These are phyloP conservation scores for Lasioglossum pauxillum DNA, from an alignment of 2,888 invertebrate genomes.

Conservation along the genomic window DNA sequence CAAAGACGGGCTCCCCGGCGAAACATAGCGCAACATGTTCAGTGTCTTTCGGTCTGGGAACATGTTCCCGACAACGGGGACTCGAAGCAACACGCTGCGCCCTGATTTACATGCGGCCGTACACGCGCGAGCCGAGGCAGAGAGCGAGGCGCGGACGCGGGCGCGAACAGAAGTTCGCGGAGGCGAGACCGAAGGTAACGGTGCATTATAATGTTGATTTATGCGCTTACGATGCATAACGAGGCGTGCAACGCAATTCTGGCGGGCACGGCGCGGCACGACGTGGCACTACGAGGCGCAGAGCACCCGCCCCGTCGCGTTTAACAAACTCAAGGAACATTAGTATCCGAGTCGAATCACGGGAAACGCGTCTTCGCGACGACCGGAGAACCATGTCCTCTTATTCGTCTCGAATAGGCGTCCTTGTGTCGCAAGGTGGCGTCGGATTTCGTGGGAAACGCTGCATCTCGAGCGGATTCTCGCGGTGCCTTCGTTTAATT, in stretches of 20 bases:
- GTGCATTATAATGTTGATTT: slow-evolving; percentile 64
- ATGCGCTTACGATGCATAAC: slow-evolving; percentile 62
- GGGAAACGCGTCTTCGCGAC: slow-evolving; percentile 40
- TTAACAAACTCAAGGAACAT: slow-evolving; percentile 59
- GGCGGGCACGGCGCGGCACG: slow-evolving; percentile 12
- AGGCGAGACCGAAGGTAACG: slow-evolving; percentile 50
- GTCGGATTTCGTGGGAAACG: not conserved
- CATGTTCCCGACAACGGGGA: not conserved
- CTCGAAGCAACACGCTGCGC: not conserved
- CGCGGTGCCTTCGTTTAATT: not conserved
- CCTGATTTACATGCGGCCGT: slow-evolving; percentile 31
- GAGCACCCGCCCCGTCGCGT: slow-evolving; percentile 24
- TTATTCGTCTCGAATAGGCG: slow-evolving; percentile 17
- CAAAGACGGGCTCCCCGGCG: not conserved
- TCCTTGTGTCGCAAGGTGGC: not conserved
- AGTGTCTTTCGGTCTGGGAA: not conserved
- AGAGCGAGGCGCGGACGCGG: not conserved
- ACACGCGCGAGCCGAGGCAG: not conserved
- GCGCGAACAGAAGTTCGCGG: slow-evolving; percentile 52
- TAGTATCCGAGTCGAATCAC: slow-evolving; percentile 46
- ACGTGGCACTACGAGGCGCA: not conserved
- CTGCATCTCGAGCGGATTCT: not conserved
- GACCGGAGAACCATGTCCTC: slow-evolving; percentile 24
- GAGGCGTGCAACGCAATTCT: slow-evolving; percentile 55
- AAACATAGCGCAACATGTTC: slow-evolving; percentile 1